A percentile compares a stretch with the other conserved stretches of the same genome.
phyloP scores from a whole-genome alignment of 2,797 vertebrate species.

The Anguilla obscura region DNA sequence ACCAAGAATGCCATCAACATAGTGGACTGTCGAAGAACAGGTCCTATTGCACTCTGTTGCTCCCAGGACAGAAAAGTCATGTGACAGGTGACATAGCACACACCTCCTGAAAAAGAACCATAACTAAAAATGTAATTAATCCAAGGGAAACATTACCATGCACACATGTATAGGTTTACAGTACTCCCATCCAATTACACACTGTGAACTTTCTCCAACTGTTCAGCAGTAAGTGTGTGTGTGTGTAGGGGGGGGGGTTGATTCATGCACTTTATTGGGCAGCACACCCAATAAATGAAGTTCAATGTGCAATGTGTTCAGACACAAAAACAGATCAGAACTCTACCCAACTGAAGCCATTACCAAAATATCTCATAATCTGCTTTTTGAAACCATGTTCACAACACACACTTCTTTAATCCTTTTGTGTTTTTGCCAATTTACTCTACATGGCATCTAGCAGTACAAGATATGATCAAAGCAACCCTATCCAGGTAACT shows the following conservation, averaged over 20 bases:
- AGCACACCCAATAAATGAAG: neutral
- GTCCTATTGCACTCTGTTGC: constrained; percentile 77
- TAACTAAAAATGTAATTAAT: neutral
- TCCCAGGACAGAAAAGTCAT: constrained; percentile 69
- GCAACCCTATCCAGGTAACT: neutral
- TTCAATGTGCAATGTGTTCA: neutral
- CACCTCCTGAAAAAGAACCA: constrained; percentile 75
- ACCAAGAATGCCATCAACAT: constrained; percentile 79
- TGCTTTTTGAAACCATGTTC: neutral
- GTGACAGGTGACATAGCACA: constrained; percentile 79
- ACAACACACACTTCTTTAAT: neutral
- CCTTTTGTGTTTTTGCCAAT: neutral
- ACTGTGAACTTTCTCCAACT: neutral
- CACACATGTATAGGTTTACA: neutral
- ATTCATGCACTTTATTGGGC: neutral
- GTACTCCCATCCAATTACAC: neutral
- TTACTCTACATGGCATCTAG: neutral
- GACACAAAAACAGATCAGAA: no score
- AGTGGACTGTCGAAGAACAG: constrained; percentile 75
- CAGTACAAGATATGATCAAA: neutral
- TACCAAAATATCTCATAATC: neutral
- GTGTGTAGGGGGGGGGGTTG: neutral
- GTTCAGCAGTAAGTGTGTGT: neutral
- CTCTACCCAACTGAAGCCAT: no score
- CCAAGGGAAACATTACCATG: neutral